phyloP scores from a whole-genome alignment of 2,888 invertebrate genomes.

The Cephus rjabovi region DNA sequence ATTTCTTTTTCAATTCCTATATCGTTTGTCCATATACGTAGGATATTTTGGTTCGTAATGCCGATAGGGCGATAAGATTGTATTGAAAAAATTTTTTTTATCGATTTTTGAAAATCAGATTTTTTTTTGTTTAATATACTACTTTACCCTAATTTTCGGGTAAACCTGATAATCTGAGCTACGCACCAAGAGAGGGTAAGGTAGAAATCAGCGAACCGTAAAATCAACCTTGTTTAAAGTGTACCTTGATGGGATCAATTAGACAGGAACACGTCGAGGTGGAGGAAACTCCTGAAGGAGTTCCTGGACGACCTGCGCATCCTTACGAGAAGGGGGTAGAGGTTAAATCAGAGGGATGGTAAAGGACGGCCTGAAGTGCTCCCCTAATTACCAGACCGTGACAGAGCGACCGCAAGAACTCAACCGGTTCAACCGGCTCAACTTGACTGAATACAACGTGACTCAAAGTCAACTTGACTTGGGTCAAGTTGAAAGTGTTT shows the following conservation, averaged over 20 bases:
- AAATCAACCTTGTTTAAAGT: conserved; percentile 23
- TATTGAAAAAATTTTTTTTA: accelerated
- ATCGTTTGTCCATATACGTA: too few species aligned
- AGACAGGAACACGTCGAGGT: conserved; percentile 12
- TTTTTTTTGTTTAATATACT: accelerated
- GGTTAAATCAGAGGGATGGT: background rate
- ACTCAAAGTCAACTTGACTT: background rate
- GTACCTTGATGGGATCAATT: conserved; percentile 32
- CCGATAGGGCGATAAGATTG: too few species aligned
- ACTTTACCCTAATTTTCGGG: too few species aligned
- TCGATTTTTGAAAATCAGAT: too few species aligned
- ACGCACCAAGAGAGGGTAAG: background rate
- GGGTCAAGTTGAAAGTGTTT: background rate
- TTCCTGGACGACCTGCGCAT: background rate
- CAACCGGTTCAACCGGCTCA: background rate
- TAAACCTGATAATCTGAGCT: too few species aligned
- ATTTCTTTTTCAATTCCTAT: too few species aligned
- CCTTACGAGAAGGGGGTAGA: background rate
- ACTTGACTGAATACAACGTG: background rate
- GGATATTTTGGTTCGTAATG: too few species aligned
- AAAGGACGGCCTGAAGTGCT: background rate
- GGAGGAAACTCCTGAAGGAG: conserved; percentile 5
- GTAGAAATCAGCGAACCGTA: background rate
- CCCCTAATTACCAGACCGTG: conserved; percentile 7
- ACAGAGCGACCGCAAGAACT: conserved; percentile 8